Conservation (phyloP, 1,140 invertebrate species). For the Dreissena rostriformis region DNA sequence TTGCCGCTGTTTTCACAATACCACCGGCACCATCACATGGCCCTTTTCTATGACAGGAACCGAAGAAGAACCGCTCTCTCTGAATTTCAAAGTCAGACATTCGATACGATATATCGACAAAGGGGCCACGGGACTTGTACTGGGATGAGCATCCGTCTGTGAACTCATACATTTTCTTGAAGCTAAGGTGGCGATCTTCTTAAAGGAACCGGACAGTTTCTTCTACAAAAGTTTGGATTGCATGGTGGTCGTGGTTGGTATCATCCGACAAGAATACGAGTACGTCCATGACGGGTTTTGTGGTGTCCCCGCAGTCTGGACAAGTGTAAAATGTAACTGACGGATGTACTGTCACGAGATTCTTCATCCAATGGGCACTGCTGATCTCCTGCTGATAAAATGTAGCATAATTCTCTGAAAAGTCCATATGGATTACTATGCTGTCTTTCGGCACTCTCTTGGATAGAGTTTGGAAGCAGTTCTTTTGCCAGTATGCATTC, state of each 20-base stretch:
- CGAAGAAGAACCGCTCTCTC: neutral
- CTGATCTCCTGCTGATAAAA: conserved; percentile 41
- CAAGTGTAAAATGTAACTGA: conserved; percentile 14
- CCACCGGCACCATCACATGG: conserved; percentile 56
- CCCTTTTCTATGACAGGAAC: neutral
- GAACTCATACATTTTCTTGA: conserved; percentile 37
- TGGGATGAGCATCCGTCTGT: conserved; percentile 60
- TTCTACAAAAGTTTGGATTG: conserved; percentile 27
- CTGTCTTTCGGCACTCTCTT: neutral
- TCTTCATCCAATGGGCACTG: conserved; percentile 36
- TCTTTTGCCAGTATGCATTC: neutral
- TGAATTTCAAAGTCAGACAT: neutral
- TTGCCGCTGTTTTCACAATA: conserved; percentile 50
- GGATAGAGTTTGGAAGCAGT: neutral
- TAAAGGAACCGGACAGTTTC: conserved; percentile 8
- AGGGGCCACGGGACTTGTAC: conserved; percentile 58
- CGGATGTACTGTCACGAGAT: conserved; percentile 40
- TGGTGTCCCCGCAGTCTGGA: neutral
- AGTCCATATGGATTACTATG: conserved; percentile 15
- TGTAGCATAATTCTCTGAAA: conserved; percentile 45
- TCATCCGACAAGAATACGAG: conserved; percentile 51
- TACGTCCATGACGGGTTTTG: conserved; percentile 12
- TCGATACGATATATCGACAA: neutral
- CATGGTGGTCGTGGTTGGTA: conserved; percentile 41
- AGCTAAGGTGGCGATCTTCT: conserved; percentile 10